Evolutionary conservation across 2,888 invertebrate species (phyloP).

Genomic region (Gymnocheta viridis): DNA sequence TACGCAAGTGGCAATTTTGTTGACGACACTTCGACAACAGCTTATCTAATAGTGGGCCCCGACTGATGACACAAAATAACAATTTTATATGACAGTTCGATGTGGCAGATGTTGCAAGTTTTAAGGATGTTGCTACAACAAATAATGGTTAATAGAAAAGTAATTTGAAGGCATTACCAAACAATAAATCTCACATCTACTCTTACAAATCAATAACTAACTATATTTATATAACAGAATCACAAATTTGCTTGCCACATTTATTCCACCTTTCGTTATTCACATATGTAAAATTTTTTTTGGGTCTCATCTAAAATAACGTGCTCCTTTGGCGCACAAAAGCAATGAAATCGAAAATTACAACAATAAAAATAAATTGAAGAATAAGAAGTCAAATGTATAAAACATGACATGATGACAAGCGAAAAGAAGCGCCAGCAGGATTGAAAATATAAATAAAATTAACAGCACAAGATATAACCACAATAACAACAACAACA

Average conservation of each 20-base stretch:
- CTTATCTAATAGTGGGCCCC: no score
- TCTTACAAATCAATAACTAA: no score
- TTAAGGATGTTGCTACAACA: no score
- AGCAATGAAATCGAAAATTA: constrained; percentile 40
- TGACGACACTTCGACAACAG: no score
- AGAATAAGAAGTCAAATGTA: constrained; percentile 75
- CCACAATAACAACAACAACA: constrained; percentile 27
- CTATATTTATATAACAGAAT: no score
- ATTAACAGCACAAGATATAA: constrained; percentile 35
- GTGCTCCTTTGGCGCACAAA: constrained; percentile 4
- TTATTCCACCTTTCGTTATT: not conserved
- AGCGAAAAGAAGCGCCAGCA: constrained; percentile 74
- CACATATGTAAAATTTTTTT: not conserved
- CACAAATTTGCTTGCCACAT: not conserved
- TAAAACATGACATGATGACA: constrained; percentile 80
- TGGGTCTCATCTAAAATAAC: not conserved
- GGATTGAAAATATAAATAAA: constrained; percentile 66
- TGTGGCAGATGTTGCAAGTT: no score
- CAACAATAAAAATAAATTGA: constrained; percentile 72
- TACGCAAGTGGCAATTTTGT: no score
- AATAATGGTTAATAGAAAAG: no score
- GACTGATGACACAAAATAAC: no score
- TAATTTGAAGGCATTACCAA: no score
- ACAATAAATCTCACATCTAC: no score
- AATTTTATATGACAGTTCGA: no score